phyloP scores from a whole-genome alignment of 2,113 vertebrate genomes.

The Bettongia penicillata region DNA sequence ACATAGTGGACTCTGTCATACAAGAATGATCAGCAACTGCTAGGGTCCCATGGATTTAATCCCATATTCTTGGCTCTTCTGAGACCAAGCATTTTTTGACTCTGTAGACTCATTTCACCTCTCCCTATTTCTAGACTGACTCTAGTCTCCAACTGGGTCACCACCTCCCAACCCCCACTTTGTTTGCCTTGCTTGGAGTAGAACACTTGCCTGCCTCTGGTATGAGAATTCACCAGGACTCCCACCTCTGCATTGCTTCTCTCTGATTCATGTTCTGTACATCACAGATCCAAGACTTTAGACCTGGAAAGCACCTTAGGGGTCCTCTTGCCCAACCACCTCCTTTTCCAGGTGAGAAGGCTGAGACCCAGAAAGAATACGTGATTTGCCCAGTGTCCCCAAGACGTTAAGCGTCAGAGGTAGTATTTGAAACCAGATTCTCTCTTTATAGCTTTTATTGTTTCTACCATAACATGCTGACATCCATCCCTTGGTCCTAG shows the following conservation, averaged over 20 bases:
- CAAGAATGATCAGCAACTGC: background rate
- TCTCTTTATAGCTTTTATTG: background rate
- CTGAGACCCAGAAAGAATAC: background rate
- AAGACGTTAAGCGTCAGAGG: background rate
- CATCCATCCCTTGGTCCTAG: background rate
- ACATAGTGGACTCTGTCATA: background rate
- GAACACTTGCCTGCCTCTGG: background rate
- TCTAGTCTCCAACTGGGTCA: background rate
- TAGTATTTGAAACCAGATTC: background rate
- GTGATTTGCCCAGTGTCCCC: background rate
- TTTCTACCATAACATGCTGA: background rate
- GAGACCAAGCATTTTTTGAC: background rate
- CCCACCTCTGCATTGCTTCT: background rate
- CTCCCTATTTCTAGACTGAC: background rate
- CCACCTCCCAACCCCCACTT: background rate
- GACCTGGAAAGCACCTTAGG: background rate
- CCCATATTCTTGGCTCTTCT: background rate
- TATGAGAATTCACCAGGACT: background rate
- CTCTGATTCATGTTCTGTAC: background rate
- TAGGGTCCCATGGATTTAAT: background rate
- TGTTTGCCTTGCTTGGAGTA: background rate
- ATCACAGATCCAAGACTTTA: background rate
- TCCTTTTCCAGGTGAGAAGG: background rate
- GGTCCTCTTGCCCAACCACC: accelerated
- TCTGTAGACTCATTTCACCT: background rate